These are phyloP conservation scores for Galbula dea DNA, from an alignment of 2,113 vertebrate species.

Conservation along the genomic window DNA sequence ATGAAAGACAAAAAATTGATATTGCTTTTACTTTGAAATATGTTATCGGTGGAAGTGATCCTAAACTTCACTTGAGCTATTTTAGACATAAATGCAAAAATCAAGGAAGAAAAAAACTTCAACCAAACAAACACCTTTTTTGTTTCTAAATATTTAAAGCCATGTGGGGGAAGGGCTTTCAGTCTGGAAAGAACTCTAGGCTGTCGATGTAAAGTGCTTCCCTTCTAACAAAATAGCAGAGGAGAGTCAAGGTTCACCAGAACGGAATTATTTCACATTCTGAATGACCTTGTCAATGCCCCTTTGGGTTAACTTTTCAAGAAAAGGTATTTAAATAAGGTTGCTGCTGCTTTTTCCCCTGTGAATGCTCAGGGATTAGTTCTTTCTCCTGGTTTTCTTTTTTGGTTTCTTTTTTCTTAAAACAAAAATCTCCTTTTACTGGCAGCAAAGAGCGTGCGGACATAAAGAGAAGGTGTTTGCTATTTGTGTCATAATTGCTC, in stretches of 20 bases:
- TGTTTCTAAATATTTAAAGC: constrained; percentile 54
- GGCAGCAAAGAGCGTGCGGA: neutral
- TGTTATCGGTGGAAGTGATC: neutral
- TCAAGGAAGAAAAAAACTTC: neutral
- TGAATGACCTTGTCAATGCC: constrained; percentile 33
- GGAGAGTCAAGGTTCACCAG: constrained; percentile 39
- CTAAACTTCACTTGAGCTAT: neutral
- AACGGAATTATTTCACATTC: constrained; percentile 38
- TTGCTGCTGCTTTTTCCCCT: neutral
- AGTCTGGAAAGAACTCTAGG: neutral
- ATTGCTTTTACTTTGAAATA: neutral
- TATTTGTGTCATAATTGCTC: neutral
- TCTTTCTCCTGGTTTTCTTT: neutral
- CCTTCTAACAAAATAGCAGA: constrained; percentile 12
- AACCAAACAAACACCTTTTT: constrained; percentile 41
- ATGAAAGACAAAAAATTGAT: neutral
- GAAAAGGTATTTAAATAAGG: constrained; percentile 17
- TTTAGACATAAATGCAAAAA: neutral
- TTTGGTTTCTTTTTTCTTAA: neutral
- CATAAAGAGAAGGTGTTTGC: neutral
- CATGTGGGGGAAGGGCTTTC: constrained; percentile 36
- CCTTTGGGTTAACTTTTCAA: constrained; percentile 23
- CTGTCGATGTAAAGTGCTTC: constrained; percentile 19
- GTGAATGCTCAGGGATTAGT: neutral
- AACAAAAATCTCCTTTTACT: neutral